Base-by-base conservation (phyloP, 2,888 invertebrate species). In the Eupithecia inturbata region DNA sequence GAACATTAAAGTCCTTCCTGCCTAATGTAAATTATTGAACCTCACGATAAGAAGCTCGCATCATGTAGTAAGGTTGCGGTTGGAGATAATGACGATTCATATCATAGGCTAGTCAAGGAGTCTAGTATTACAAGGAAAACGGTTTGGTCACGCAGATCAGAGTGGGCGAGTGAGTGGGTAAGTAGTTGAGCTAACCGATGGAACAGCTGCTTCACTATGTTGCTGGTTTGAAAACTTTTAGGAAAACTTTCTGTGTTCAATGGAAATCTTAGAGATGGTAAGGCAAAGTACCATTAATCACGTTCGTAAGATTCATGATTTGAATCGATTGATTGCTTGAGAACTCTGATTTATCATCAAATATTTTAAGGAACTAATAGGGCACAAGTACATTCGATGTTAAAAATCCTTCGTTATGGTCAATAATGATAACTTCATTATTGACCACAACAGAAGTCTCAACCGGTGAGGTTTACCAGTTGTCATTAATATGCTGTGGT, bases 91-190 rank as follows among this genome's bases (percentile, higher is more conserved):
- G 75, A 78, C 81, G 80, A 88, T 89, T 86, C 84, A 87, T 81
- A 68, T 14, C 22, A 60, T 74, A 85, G 86, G 87, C 84, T 88
- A 89, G 87, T 90, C 86, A 85, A 79, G 81, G 78, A 80, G 73
- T 79, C 79, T 78, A 85, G 82, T 80, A 82, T 84, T 78, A 82
- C 81, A 82, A 88, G 84, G 87, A 87, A 90, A 85, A 80, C 81
- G 82, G 83, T 66, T 68, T 64, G 85, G 83, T 87, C 87, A 86
- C 87, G 87, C 82, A 86, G 84, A 80, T 77, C 84, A 82, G 26
- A n/a, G 90, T 89, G 86, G 89, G 88, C 88, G 89, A 88, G 82
- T 87, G 82, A 88, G 83, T 80, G 83, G 83, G 87, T 85, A 89
- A 92, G 92, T 91, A 92, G 86, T 82, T 78, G 82, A 80, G 79